phyloP scores from a whole-genome alignment of 2,113 vertebrate species.

The Dromas ardeola region DNA sequence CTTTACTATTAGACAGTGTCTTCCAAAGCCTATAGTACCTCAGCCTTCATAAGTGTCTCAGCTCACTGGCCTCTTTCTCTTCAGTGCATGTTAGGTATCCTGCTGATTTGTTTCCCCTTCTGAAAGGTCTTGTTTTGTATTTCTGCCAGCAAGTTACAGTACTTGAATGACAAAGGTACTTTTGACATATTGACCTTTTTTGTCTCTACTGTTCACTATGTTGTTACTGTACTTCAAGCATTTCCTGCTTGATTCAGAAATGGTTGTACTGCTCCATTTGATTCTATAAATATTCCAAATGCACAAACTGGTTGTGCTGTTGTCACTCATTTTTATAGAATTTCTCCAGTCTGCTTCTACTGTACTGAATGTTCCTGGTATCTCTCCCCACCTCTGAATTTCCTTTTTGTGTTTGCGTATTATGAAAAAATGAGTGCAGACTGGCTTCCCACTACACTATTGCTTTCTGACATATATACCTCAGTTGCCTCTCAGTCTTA shows the following conservation, averaged over 20 bases:
- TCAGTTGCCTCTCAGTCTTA: background rate
- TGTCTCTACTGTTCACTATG: background rate
- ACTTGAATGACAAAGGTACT: background rate
- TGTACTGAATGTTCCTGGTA: background rate
- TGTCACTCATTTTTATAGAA: background rate
- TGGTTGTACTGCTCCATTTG: background rate
- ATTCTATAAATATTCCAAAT: background rate
- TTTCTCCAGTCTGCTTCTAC: background rate
- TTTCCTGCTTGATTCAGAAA: background rate
- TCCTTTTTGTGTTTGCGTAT: background rate
- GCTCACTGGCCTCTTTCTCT: background rate
- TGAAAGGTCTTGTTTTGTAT: background rate
- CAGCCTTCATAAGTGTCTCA: background rate
- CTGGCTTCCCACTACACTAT: background rate
- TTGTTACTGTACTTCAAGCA: background rate
- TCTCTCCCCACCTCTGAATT: background rate
- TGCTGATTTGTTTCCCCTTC: background rate
- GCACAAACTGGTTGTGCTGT: background rate
- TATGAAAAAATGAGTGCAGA: background rate
- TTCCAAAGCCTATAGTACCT: background rate
- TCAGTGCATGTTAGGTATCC: background rate
- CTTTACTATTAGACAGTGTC: background rate
- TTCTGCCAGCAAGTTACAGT: background rate
- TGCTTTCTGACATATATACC: background rate
- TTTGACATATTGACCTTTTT: conserved; percentile 14